These are phyloP conservation scores for Pelusios castaneus DNA, from an alignment of 2,113 vertebrate species.

Conservation along the genomic window DNA sequence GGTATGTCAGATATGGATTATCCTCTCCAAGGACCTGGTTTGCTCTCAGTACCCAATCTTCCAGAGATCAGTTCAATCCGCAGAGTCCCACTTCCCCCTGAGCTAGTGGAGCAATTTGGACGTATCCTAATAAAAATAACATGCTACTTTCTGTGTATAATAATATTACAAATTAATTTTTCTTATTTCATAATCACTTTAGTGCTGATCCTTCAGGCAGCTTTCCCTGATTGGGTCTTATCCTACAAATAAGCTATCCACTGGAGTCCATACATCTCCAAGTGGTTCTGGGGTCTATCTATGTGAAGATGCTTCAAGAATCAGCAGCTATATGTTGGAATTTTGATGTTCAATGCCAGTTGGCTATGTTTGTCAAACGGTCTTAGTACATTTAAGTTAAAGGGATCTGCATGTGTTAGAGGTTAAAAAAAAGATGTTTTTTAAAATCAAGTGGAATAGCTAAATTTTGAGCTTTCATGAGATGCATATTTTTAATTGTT, in stretches of 20 bases:
- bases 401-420: background rate
- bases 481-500: background rate
- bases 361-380: background rate
- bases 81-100: slow-evolving; percentile 93
- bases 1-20: slow-evolving; percentile 99
- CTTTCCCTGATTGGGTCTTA: fast-evolving
- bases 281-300: background rate
- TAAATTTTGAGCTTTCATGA: background rate
- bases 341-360: background rate
- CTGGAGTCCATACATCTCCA: fast-evolving
- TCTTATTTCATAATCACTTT: background rate
- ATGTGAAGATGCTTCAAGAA: background rate
- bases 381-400: background rate
- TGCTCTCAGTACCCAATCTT: slow-evolving; percentile 90
- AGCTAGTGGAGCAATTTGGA: slow-evolving; percentile 96
- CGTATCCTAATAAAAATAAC: slow-evolving; percentile 88
- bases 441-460: background rate
- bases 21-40: slow-evolving; percentile 92
- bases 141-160: fast-evolving
- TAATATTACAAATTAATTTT: fast-evolving
- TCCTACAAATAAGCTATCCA: fast-evolving
- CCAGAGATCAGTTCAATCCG: slow-evolving; percentile 92
- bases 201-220: background rate
- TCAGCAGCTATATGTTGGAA: background rate
- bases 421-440: background rate